A percentile compares a stretch with the other conserved stretches of the same genome.
phyloP scores from a whole-genome alignment of 37 sponge, comb jelly and placozoan species.

The Crambe crambe region DNA sequence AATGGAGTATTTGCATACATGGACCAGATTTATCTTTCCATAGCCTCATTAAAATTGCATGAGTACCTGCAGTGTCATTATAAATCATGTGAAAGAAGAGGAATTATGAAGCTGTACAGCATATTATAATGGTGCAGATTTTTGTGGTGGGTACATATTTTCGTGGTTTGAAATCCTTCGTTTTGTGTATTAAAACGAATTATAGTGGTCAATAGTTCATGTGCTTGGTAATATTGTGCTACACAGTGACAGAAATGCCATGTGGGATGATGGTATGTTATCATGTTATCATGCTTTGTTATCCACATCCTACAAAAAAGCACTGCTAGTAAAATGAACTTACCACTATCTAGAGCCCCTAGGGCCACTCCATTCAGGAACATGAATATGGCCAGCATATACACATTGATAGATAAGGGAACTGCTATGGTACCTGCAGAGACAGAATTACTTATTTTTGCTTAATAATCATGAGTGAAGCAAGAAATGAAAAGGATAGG shows the following conservation, averaged over 20 bases:
- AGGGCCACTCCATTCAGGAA: conserved; percentile 42
- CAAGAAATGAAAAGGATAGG: no score
- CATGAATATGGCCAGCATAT: conserved; percentile 41
- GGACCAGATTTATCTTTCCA: conserved; percentile 64
- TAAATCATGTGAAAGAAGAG: no score
- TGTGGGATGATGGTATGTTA: no score
- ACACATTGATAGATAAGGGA: conserved; percentile 42
- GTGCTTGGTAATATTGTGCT: no score
- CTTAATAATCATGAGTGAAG: no score
- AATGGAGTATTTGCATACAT: conserved; percentile 64
- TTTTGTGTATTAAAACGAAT: no score
- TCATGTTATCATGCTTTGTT: no score
- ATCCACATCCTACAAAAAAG: neutral
- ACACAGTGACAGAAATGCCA: no score
- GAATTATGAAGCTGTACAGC: no score
- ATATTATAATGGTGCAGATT: no score
- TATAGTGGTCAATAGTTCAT: no score
- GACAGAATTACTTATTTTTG: no score
- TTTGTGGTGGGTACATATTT: neutral
- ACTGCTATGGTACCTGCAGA: conserved; percentile 28
- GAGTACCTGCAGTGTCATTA: conserved; percentile 34
- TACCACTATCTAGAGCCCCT: conserved; percentile 65
- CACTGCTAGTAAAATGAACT: neutral
- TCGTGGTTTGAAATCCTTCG: neutral
- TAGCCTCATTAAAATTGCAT: conserved; percentile 57